phyloP scores from a whole-genome alignment of 2,113 vertebrate genomes.

The Lagenorhynchus albirostris region DNA sequence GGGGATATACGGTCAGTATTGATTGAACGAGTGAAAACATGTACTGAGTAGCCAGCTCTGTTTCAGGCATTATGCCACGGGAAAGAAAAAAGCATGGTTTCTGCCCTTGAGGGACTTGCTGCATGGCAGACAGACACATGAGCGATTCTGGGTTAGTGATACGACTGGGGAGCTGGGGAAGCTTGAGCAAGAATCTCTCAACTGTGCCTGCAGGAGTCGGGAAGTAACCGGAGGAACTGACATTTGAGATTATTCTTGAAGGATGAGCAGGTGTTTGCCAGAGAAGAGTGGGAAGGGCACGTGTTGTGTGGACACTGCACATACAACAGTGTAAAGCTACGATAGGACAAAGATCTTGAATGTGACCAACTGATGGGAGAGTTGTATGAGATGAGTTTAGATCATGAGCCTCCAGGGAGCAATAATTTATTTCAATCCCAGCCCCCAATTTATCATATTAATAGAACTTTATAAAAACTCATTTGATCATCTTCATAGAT shows the following conservation, averaged over 20 bases:
- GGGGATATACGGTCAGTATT: background rate
- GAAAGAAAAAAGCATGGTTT: background rate
- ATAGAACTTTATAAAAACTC: background rate
- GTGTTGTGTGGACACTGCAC: background rate
- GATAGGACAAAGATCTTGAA: background rate
- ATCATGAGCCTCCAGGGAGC: background rate
- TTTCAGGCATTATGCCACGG: background rate
- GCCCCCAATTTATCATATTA: background rate
- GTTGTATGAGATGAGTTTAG: background rate
- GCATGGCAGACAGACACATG: background rate
- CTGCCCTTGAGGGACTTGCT: background rate
- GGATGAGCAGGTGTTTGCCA: slow-evolving; percentile 38
- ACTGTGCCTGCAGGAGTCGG: slow-evolving; percentile 10
- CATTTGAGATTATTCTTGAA: slow-evolving; percentile 51
- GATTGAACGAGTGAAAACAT: background rate
- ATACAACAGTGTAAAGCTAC: background rate
- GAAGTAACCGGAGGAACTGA: slow-evolving; percentile 31
- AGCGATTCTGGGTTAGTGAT: background rate
- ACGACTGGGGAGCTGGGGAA: background rate
- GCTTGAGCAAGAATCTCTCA: background rate
- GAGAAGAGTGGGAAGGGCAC: background rate
- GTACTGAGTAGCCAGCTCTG: background rate
- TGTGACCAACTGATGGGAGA: background rate
- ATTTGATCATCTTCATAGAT: background rate
- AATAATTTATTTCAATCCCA: background rate